These are phyloP conservation scores for Pseudochirops cupreus DNA, from an alignment of 2,797 vertebrate species.

Conservation along the genomic window DNA sequence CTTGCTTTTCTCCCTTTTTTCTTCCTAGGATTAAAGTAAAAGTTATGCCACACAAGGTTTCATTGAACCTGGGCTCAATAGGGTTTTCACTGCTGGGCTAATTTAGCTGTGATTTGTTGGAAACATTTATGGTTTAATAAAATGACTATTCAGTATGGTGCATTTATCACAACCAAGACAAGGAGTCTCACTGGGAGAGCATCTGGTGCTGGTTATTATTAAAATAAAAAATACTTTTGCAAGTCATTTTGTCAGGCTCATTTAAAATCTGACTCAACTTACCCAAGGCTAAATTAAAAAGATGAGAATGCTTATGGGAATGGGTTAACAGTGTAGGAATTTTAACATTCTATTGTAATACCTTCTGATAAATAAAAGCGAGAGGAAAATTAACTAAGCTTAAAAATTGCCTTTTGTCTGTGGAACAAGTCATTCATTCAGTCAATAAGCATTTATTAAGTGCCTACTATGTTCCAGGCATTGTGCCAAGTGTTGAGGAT, in stretches of 20 bases:
- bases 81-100: conserved; percentile 36
- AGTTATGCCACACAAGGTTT: neutral
- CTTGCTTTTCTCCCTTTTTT: neutral
- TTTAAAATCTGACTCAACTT: conserved; percentile 55
- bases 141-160: conserved; percentile 66
- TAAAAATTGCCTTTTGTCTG: neutral
- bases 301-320: neutral
- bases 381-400: neutral
- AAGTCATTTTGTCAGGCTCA: conserved; percentile 57
- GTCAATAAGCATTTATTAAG: neutral
- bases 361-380: neutral
- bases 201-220: conserved; percentile 65
- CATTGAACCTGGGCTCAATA: neutral
- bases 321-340: neutral
- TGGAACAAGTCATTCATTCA: neutral
- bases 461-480: neutral
- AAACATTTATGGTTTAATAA: conserved; percentile 70
- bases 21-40: neutral
- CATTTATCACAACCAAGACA: conserved; percentile 61
- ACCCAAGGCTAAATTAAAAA: neutral
- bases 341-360: neutral
- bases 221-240: conserved; percentile 65
- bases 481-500: neutral
- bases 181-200: conserved; percentile 60
- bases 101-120: conserved; percentile 72